Percentiles rank a stretch among this genome's conserved stretches.
Conservation (phyloP, 2,797 vertebrate species). For the Benthosema pterotum region DNA sequence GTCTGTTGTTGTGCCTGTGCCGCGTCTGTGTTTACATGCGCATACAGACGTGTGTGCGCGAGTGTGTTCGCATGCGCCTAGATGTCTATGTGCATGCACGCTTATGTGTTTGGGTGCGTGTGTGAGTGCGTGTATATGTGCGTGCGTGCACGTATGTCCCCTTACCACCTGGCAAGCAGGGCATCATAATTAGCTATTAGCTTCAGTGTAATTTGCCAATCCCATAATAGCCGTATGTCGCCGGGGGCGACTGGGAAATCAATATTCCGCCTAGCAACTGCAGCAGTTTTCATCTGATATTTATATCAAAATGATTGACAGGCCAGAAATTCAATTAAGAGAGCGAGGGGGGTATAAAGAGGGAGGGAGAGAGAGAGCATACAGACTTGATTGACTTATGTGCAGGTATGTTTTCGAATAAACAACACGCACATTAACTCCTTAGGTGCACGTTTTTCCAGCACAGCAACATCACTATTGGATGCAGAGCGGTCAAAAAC, state of each 20-base stretch:
- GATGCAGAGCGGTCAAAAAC: too few relatives aligned
- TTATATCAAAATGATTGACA: slow-evolving; percentile 14
- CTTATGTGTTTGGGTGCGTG: background rate
- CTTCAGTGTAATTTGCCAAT: slow-evolving; percentile 8
- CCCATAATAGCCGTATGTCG: slow-evolving; percentile 26
- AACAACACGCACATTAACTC: too few relatives aligned
- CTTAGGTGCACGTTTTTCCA: too few relatives aligned
- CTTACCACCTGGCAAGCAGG: background rate
- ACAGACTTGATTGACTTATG: too few relatives aligned
- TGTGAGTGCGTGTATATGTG: background rate
- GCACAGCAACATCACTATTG: too few relatives aligned
- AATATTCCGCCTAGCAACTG: slow-evolving; percentile 18
- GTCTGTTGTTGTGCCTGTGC: too few relatives aligned
- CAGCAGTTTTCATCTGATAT: slow-evolving; percentile 37
- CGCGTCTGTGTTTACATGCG: too few relatives aligned
- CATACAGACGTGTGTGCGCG: background rate
- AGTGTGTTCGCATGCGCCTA: background rate
- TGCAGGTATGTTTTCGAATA: too few relatives aligned
- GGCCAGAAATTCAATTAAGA: slow-evolving; percentile 10
- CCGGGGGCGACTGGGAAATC: slow-evolving; percentile 25
- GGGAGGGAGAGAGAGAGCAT: slow-evolving; percentile 1
- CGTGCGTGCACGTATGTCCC: slow-evolving; percentile 1
- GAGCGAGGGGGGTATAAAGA: background rate
- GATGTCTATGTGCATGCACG: background rate
- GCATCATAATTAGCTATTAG: slow-evolving; percentile 33